These are phyloP conservation scores for Thyatira batis DNA, from an alignment of 2,888 invertebrate genomes.

Conservation along the genomic window DNA sequence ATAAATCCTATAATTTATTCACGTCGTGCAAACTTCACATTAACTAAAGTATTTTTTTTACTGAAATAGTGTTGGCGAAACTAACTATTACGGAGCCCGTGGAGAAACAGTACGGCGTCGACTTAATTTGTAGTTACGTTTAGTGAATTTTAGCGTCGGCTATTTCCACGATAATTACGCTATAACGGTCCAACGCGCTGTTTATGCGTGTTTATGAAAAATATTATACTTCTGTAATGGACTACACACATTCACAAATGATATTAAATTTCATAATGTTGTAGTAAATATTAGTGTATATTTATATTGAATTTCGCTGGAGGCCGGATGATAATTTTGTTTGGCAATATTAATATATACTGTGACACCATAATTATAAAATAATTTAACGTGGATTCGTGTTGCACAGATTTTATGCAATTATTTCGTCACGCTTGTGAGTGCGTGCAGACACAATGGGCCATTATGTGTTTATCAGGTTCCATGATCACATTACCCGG, in stretches of 20 bases:
- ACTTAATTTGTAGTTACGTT: slow-evolving; percentile 42
- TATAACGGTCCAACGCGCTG: slow-evolving; percentile 17
- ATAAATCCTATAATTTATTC: neutral
- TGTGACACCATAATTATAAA: neutral
- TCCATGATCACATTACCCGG: slow-evolving; percentile 38
- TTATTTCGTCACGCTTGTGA: slow-evolving; percentile 8
- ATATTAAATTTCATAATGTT: neutral
- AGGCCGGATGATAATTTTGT: neutral
- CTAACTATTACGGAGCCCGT: slow-evolving; percentile 30
- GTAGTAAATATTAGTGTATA: neutral
- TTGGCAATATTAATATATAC: neutral
- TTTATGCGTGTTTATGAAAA: slow-evolving; percentile 1
- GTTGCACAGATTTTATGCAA: slow-evolving; percentile 7
- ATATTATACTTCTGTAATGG: neutral
- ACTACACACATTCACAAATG: neutral
- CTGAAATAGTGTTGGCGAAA: slow-evolving; percentile 28
- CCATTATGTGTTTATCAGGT: slow-evolving; percentile 38
- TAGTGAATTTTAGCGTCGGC: slow-evolving; percentile 28
- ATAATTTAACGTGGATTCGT: neutral
- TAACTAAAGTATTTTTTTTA: slow-evolving; percentile 10
- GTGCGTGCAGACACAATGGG: slow-evolving; percentile 21
- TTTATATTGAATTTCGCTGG: neutral
- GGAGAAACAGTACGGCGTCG: slow-evolving; percentile 21
- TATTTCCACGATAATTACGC: slow-evolving; percentile 31
- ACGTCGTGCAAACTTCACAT: neutral